Evolutionary conservation across 2,888 invertebrate genomes (phyloP), one percentile per base, ranked within the genome.

Genomic region (Timandra comae): DNA sequence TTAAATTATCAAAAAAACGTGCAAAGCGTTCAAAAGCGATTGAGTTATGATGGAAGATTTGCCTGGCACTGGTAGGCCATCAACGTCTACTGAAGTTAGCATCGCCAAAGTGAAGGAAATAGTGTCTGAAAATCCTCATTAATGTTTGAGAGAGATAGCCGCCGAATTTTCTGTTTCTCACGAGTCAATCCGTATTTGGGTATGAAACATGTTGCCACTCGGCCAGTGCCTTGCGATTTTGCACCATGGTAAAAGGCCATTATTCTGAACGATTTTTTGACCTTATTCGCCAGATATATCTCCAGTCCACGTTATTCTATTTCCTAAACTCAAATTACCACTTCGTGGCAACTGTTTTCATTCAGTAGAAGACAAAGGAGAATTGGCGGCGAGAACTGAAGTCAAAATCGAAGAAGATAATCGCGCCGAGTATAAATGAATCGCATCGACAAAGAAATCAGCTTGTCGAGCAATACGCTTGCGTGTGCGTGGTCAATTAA

Each of bases 1-100:
- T 30, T 29, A 37, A 11, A 35, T 32, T 36, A 37, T 36, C 33
- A 40, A 39, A 43, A 37, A 33, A 39, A 30, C 35, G 39, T 35
- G 28, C 29, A 20, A 35, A 38, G n/a, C 13, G 27, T 44, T 45
- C 28, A 43, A 43, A 42, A 39, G 38, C 41, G 42, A 38, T 43
- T 38, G 37, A 48, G 35, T 45, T 48, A 37, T 43, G 33, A 30
- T 37, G 33, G 27, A 38, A 34, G 38, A 36, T 40, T 42, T 37
- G 36, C 38, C 46, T 43, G 35, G 41, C 41, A 38, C 40, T 40
- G 38, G 33, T 38, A 25, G 35, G 28, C 37, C 34, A 40, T 43
- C 35, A 35, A 43, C 34, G 7, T 22, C 3, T 22, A 22, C 22
- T 22, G 22, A 22, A 22, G 3, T 22, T 22, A 22, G 3, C 7